Conservation (phyloP, 1,140 invertebrate genomes). For the Dolichoris vasculosae region DNA sequence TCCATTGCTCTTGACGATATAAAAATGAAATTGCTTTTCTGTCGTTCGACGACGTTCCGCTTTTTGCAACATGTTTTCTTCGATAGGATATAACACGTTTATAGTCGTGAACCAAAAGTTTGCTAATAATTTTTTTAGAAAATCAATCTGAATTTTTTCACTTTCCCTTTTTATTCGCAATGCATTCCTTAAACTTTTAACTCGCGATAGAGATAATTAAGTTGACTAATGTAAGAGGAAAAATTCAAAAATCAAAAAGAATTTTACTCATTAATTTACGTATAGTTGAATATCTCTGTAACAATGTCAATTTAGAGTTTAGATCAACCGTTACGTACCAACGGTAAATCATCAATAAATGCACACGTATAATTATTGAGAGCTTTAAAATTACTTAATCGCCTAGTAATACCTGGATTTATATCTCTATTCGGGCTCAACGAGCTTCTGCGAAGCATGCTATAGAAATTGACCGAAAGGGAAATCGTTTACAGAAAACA, state of each 20-base stretch:
- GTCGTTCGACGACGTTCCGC: not conserved
- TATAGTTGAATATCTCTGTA: constrained; percentile 51
- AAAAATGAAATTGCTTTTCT: constrained; percentile 47
- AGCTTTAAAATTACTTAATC: constrained; percentile 36
- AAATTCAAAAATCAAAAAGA: constrained; percentile 17
- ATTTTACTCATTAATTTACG: constrained; percentile 26
- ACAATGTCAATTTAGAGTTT: not conserved
- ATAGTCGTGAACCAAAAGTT: not conserved
- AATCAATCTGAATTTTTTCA: constrained; percentile 6
- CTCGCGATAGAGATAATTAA: not conserved
- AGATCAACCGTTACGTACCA: not conserved
- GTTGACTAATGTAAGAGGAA: not conserved
- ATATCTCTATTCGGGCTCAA: no score
- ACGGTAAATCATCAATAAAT: not conserved
- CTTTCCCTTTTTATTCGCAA: not conserved
- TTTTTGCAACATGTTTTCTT: not conserved
- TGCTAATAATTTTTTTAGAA: constrained; percentile 5
- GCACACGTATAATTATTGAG: constrained; percentile 43
- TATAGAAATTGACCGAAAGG: no score
- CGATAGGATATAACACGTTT: not conserved
- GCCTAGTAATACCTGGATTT: no score
- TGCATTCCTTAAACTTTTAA: constrained; percentile 17
- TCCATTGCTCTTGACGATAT: constrained; percentile 20
- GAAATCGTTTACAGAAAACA: no score
- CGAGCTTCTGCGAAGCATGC: no score